phyloP scores from a whole-genome alignment of 2,888 invertebrate genomes.

The Stegana nigrithorax region DNA sequence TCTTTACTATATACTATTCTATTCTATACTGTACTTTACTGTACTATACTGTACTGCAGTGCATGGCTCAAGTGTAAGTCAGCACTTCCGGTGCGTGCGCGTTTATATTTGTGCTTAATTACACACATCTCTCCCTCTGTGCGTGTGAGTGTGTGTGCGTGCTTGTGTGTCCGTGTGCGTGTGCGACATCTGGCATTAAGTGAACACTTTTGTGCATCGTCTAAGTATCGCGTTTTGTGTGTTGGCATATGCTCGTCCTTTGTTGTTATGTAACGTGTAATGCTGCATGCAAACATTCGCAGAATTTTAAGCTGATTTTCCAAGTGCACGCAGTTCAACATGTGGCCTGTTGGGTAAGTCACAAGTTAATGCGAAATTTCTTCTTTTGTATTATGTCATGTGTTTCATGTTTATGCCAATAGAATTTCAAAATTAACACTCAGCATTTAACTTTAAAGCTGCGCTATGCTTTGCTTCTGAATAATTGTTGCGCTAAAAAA shows the following conservation, averaged over 20 bases:
- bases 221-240: too few species aligned
- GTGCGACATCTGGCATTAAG: too few species aligned
- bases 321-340: neutral
- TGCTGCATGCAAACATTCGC: neutral
- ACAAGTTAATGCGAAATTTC: neutral
- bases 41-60: neutral
- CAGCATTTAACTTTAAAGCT: neutral
- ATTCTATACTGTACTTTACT: too few species aligned
- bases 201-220: too few species aligned
- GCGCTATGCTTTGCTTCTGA: too few species aligned
- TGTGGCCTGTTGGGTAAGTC: neutral
- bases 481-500: too few species aligned
- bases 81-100: neutral
- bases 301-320: neutral
- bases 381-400: neutral
- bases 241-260: constrained; percentile 4
- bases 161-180: neutral
- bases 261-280: neutral
- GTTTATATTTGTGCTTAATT: neutral
- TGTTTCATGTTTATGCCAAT: neutral
- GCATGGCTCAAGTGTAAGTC: neutral
- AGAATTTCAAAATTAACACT: neutral
- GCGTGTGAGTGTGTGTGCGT: neutral
- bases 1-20: too few species aligned
- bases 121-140: neutral